These are phyloP conservation scores for Channa maculata DNA, from an alignment of 2,113 vertebrate species.

Conservation along the genomic window DNA sequence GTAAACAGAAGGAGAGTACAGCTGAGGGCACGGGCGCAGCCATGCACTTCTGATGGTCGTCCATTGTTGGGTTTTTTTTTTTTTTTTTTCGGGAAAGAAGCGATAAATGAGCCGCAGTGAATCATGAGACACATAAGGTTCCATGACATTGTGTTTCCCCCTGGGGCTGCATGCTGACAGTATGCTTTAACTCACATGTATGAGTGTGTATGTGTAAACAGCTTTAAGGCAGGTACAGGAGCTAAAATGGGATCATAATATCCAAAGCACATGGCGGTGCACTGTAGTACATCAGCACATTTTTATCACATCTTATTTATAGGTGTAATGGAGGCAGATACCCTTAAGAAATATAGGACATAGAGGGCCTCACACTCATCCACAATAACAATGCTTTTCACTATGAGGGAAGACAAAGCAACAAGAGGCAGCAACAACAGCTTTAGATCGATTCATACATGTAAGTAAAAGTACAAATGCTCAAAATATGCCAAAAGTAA, in stretches of 20 bases:
- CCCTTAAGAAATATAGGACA: not conserved
- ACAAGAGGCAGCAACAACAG: not conserved
- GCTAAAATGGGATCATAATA: not conserved
- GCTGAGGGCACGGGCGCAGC: conserved; percentile 51
- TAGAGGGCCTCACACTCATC: not conserved
- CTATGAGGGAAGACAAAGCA: not conserved
- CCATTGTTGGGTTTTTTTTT: not conserved
- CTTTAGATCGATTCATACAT: not conserved
- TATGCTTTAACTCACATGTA: not conserved
- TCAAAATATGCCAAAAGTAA: too few relatives aligned
- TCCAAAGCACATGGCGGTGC: not conserved
- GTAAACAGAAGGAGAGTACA: conserved; percentile 53
- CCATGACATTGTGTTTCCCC: not conserved
- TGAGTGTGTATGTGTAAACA: conserved; percentile 40
- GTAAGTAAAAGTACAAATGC: too few relatives aligned
- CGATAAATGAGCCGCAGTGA: conserved; percentile 16
- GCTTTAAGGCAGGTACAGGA: not conserved
- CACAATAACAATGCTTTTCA: not conserved
- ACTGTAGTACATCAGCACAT: conserved; percentile 6
- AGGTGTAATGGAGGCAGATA: not conserved
- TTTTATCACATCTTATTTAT: conserved; percentile 1
- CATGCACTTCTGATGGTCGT: conserved; percentile 1
- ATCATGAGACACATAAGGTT: conserved; percentile 10
- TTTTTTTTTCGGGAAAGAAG: conserved; percentile 9
- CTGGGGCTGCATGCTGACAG: not conserved